Conservation (phyloP, 2,888 invertebrate species). For the Chydorus sphaericus region DNA sequence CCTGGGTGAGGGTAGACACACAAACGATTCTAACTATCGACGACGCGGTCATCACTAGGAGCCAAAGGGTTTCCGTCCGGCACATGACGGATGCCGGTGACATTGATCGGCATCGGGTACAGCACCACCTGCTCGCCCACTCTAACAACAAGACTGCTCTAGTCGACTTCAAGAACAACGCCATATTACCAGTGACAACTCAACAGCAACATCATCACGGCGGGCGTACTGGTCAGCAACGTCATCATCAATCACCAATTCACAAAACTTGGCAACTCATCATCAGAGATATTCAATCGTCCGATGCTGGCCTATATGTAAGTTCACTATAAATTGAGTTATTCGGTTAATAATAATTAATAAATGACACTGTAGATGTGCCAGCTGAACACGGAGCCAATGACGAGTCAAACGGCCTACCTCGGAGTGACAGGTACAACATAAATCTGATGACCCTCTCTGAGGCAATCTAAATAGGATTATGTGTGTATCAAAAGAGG, state of each 20-base stretch:
- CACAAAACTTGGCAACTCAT: slow-evolving; percentile 6
- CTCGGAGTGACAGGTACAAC: slow-evolving; percentile 1
- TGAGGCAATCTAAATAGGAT: neutral
- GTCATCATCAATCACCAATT: neutral
- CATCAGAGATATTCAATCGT: slow-evolving; percentile 4
- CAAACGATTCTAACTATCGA: slow-evolving; percentile 76
- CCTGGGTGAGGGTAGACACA: slow-evolving; percentile 84
- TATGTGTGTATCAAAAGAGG: no score
- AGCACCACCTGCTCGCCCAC: neutral
- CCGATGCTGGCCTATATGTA: slow-evolving; percentile 8
- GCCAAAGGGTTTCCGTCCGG: slow-evolving; percentile 60
- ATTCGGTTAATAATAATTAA: neutral
- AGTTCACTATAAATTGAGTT: neutral
- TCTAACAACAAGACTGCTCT: neutral
- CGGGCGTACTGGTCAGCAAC: neutral
- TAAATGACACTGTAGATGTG: slow-evolving; percentile 45
- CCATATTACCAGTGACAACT: neutral
- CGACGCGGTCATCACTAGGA: slow-evolving; percentile 81
- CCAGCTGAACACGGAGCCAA: slow-evolving; percentile 85
- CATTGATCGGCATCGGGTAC: neutral
- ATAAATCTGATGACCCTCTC: neutral
- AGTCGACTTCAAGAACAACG: neutral
- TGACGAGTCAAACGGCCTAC: slow-evolving; percentile 55
- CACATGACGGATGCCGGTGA: slow-evolving; percentile 3
- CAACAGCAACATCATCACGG: neutral